phyloP scores from a whole-genome alignment of 2,888 invertebrate genomes.

The Harpalus rubripes region DNA sequence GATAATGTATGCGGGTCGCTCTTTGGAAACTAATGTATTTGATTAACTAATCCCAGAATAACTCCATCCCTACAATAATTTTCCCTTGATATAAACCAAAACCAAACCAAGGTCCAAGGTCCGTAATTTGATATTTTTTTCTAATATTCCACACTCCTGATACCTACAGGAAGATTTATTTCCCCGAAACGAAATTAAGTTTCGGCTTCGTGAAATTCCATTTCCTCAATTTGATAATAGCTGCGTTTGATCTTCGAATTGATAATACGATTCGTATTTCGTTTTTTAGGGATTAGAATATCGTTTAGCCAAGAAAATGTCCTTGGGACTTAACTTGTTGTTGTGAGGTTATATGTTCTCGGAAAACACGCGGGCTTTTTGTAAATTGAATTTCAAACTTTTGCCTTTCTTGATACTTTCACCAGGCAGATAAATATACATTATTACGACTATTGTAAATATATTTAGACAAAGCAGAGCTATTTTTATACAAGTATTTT shows the following conservation, averaged over 20 bases:
- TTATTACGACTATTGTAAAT: no score
- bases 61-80: not conserved
- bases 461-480: no score
- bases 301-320: slow-evolving; percentile 1
- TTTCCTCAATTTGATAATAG: slow-evolving; percentile 49
- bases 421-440: no score
- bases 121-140: not conserved
- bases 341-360: not conserved
- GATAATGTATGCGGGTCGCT: slow-evolving; percentile 27
- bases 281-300: slow-evolving; percentile 21
- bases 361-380: no score
- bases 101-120: not conserved
- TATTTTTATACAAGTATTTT: no score
- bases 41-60: not conserved
- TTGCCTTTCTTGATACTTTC: no score
- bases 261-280: slow-evolving; percentile 50
- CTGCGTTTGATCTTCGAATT: slow-evolving; percentile 36
- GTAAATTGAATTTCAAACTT: no score
- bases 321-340: not conserved
- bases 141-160: slow-evolving; percentile 18
- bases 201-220: slow-evolving; percentile 32
- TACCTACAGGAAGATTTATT: slow-evolving; percentile 40
- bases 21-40: slow-evolving; percentile 29
- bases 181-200: slow-evolving; percentile 42
- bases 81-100: not conserved